phyloP scores from a whole-genome alignment of 2,888 invertebrate genomes.

The Hypselothyrea guttata region DNA sequence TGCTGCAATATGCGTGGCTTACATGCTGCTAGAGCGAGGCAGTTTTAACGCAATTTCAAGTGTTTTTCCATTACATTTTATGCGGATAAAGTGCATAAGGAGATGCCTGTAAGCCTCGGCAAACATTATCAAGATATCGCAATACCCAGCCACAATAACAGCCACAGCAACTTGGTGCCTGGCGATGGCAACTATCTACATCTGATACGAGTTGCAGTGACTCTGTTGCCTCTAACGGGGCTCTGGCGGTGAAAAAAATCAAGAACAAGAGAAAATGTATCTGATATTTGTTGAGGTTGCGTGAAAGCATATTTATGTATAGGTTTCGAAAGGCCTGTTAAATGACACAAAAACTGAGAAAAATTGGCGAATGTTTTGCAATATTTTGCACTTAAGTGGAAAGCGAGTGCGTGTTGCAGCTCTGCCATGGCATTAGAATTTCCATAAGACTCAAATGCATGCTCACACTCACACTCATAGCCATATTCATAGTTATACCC shows the following conservation, averaged over 20 bases:
- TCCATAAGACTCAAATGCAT: constrained; percentile 31
- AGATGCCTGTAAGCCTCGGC: constrained; percentile 6
- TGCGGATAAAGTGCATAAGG: constrained; percentile 1
- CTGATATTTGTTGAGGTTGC: constrained; percentile 58
- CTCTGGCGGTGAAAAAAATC: constrained; percentile 24
- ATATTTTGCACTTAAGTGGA: constrained; percentile 18
- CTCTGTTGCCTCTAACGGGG: constrained; percentile 42
- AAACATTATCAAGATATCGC: constrained; percentile 38
- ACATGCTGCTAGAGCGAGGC: too few species aligned
- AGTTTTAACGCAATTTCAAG: constrained; percentile 1
- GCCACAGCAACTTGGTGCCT: constrained; percentile 31
- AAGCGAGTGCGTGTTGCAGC: constrained; percentile 46
- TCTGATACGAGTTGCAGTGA: constrained; percentile 39
- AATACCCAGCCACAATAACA: constrained; percentile 29
- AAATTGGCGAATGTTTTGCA: constrained; percentile 29
- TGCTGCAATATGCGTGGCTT: too few species aligned
- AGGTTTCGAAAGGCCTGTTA: constrained; percentile 59
- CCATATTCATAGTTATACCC: neutral
- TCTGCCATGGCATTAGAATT: constrained; percentile 47
- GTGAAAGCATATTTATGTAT: constrained; percentile 77
- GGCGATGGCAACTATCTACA: constrained; percentile 44
- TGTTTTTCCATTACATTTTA: constrained; percentile 1
- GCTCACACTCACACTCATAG: constrained; percentile 3
- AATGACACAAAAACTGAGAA: constrained; percentile 33
- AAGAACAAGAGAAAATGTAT: constrained; percentile 40